phyloP scores from a whole-genome alignment of 2,797 vertebrate genomes.

The Neosalanx taihuensis region DNA sequence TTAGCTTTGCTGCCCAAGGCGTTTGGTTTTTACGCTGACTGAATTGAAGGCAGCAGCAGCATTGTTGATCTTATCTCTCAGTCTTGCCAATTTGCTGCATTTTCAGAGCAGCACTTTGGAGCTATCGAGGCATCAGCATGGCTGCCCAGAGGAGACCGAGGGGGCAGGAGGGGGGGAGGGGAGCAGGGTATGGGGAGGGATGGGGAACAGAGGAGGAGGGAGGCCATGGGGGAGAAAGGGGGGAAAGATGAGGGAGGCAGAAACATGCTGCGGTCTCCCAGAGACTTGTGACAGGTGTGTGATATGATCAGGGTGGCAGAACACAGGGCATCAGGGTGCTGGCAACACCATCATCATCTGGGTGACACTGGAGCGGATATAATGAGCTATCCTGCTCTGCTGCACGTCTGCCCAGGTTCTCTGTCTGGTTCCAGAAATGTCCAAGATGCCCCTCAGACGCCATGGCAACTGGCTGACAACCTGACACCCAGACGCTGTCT shows the following conservation, averaged over 20 bases:
- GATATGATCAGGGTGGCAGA: slow-evolving; percentile 17
- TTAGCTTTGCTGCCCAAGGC: not conserved
- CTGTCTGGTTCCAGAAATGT: not conserved
- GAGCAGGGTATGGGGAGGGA: too few species aligned
- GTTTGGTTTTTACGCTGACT: slow-evolving; percentile 3
- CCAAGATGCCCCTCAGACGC: not conserved
- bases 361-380: not conserved
- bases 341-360: not conserved
- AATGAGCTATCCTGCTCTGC: not conserved
- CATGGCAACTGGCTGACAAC: not conserved
- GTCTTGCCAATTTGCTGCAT: slow-evolving; percentile 22
- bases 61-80: slow-evolving; percentile 31
- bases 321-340: too few species aligned
- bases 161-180: not conserved
- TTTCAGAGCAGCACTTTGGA: slow-evolving; percentile 20
- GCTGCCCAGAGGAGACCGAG: slow-evolving; percentile 13
- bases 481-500: not conserved
- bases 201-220: too few species aligned
- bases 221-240: not conserved
- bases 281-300: slow-evolving; percentile 4
- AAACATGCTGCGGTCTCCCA: too few species aligned
- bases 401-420: not conserved
- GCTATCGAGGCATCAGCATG: slow-evolving; percentile 19
- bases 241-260: not conserved
- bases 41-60: slow-evolving; percentile 6